A percentile compares a stretch with the other conserved stretches of the same genome.
Evolutionary conservation across 2,888 invertebrate species (phyloP).

Genomic region (Adela reaumurella): DNA sequence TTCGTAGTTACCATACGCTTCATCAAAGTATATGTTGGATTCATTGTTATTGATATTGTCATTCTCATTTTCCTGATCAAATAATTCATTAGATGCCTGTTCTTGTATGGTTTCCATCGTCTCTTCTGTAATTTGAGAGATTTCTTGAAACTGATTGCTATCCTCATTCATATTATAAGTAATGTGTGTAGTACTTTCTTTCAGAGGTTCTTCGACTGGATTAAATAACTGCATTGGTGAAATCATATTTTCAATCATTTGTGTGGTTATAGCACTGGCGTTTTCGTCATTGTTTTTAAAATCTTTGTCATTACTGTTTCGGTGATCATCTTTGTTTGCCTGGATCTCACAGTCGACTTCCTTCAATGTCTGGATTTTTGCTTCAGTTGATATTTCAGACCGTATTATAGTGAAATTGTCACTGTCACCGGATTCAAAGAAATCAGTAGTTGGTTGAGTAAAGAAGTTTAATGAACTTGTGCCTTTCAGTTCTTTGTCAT

Average conservation of each 20-base stretch:
- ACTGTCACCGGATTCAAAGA: no score
- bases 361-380: no score
- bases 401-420: no score
- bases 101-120: constrained; percentile 33
- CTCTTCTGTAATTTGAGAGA: constrained; percentile 32
- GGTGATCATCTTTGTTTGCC: not conserved
- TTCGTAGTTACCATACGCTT: constrained; percentile 8
- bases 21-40: constrained; percentile 21
- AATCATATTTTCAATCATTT: constrained; percentile 41
- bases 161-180: constrained; percentile 18
- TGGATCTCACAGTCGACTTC: no score
- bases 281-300: constrained; percentile 11
- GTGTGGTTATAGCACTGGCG: constrained; percentile 29
- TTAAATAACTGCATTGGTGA: constrained; percentile 38
- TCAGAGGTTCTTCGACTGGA: constrained; percentile 29
- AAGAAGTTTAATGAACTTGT: no score
- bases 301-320: not conserved
- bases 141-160: constrained; percentile 23
- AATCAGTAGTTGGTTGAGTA: no score
- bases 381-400: no score
- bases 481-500: no score
- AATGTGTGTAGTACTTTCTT: constrained; percentile 16
- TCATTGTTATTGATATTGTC: constrained; percentile 2
- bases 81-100: constrained; percentile 27
- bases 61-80: constrained; percentile 18